These are phyloP conservation scores for Sakesphorus luctuosus DNA, from an alignment of 2,113 vertebrate species.

Conservation along the genomic window DNA sequence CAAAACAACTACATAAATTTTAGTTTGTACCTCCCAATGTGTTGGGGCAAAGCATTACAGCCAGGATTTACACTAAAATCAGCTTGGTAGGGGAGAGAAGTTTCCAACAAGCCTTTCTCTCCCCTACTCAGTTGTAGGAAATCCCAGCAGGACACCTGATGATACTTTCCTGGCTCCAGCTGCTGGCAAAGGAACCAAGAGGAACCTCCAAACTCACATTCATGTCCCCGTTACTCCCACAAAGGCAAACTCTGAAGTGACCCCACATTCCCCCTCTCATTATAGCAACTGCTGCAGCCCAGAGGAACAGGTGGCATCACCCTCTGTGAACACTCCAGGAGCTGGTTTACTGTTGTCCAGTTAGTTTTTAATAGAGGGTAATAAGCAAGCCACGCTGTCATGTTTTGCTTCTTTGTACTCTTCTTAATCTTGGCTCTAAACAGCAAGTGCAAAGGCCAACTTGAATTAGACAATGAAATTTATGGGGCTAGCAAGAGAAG, in stretches of 20 bases:
- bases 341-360: conserved; percentile 37
- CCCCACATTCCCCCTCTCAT: not conserved
- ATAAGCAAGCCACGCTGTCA: not conserved
- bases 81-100: not conserved
- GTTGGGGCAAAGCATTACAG: not conserved
- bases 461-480: not conserved
- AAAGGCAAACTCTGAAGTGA: not conserved
- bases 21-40: not conserved
- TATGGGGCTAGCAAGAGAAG: not conserved
- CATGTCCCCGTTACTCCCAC: not conserved
- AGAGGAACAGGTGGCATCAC: conserved; percentile 36
- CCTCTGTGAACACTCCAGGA: not conserved
- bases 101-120: not conserved
- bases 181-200: not conserved
- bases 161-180: conserved; percentile 2
- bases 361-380: conserved; percentile 58
- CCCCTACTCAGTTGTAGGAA: not conserved
- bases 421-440: conserved; percentile 25
- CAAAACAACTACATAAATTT: not conserved
- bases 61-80: not conserved
- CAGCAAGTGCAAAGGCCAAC: not conserved
- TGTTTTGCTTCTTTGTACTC: not conserved
- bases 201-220: not conserved
- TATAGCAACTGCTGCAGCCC: not conserved
- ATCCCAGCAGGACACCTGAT: not conserved